Evolutionary conservation across 1,140 invertebrate species (phyloP).

Genomic region (Philopotamus ludificatus): DNA sequence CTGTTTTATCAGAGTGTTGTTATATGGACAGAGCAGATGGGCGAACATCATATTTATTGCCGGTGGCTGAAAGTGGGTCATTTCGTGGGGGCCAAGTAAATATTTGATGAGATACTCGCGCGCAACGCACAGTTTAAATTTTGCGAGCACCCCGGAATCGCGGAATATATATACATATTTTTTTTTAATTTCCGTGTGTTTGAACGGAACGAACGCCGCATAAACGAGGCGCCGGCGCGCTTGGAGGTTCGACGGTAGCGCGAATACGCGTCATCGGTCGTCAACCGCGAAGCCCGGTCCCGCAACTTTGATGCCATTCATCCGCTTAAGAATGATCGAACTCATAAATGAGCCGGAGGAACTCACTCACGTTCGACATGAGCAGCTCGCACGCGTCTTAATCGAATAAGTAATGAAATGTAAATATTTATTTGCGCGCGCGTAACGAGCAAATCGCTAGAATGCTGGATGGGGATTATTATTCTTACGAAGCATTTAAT

Average conservation of each 20-base stretch:
- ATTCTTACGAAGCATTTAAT: neutral
- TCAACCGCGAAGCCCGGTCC: too few species aligned
- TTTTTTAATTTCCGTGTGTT: neutral
- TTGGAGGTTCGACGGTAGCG: too few species aligned
- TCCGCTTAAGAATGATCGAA: neutral
- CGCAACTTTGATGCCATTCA: too few species aligned
- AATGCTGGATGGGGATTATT: neutral
- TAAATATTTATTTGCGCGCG: conserved; percentile 14
- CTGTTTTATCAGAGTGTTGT: neutral
- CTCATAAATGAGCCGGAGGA: conserved; percentile 14
- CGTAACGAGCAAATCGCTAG: conserved; percentile 1
- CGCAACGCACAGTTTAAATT: neutral
- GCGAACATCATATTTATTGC: neutral
- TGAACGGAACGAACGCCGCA: neutral
- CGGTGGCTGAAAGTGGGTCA: neutral
- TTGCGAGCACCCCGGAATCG: neutral
- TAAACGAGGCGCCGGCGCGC: too few species aligned
- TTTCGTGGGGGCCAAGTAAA: neutral
- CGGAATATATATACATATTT: too few species aligned
- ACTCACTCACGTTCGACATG: neutral
- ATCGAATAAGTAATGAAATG: conserved; percentile 22
- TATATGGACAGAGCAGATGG: neutral
- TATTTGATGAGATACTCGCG: neutral
- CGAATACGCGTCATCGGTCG: too few species aligned
- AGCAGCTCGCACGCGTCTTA: neutral